Base-by-base conservation (phyloP, 1,140 invertebrate species). In the Ips nitidus region DNA sequence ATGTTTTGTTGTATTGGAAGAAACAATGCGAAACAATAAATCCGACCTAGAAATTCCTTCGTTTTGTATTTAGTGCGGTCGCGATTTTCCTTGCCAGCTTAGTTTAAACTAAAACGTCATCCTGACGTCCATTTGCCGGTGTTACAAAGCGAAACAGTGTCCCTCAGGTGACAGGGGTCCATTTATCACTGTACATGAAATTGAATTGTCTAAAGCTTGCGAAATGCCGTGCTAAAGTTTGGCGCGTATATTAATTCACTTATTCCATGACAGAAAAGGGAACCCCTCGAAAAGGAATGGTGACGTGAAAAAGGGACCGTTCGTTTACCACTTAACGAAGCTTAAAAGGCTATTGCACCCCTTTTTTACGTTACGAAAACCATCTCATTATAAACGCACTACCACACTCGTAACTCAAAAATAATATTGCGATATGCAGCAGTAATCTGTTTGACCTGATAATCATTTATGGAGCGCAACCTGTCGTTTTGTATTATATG, bases 261-360 rank as follows among this genome's bases (percentile, higher is more conserved):
- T 68, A 68, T 68, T 60, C 22, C 66, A 62, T 42, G 59, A 45
- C 66, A 37, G 56, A 56, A 61, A 68, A 61, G 45, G 22, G 22
- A 22, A 22, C 22, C 22, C 22, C 22, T 22, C 22, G 22, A 22
- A 22, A 22, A 65, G 63, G 67, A 91, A 90, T 41, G 94, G 22
- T 22, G 22, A 22, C 22, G 22, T 22, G 22, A 22, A 22, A 22
- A 22, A 22, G 22, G 22, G 22, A 22, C 22, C 22, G 22, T 22
- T 22, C 22, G 22, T 22, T 22, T 22, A 22, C 22, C 22, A 22
- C 22, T 22, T 22, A 22, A 22, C 0, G 22, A 22, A 22, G 22
- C 22, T 22, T 22, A 22, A 22, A 22, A 22, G 22, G 22, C 22
- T 22, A 22, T 22, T 22, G 22, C 22, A 22, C 22, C 22, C 22